Evolutionary conservation across 2,888 invertebrate genomes (phyloP), one percentile per base, ranked within the genome.

Genomic region (Orthosia gracilis): DNA sequence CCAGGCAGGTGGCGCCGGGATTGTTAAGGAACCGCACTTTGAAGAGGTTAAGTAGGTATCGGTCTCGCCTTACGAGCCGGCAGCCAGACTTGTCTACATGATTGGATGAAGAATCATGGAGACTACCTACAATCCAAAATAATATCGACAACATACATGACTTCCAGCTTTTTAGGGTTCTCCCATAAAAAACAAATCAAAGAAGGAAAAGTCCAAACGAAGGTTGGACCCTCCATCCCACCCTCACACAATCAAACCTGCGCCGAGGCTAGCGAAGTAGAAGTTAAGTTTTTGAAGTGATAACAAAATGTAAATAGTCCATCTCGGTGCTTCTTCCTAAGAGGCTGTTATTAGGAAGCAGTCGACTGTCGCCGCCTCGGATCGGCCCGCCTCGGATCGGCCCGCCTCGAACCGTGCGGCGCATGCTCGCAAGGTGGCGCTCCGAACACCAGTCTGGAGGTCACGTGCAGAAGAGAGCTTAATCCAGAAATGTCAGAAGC

Each of bases 221-320:
- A 15, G 15, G 7, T 18, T 7, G 4, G n/a, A 15, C 18, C 76
- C 54, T 7, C 63, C 54, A 40, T 2, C 54, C 64, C 64, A 3
- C 54, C 59, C 54, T 59, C 54, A 47, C 75, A 79, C 66, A 76
- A 23, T 81, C 71, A 80, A 76, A 81, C 45, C 81, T 63, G 26
- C 54, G 57, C 40, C 31, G 47, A 18, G 15, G 9, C n/a, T 31
- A 23, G 57, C 52, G 12, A 58, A 71, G 9, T 40, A 40, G 18
- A 72, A 62, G 50, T 54, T 13, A 47, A 40, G n/a, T 49, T 59
- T 49, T 15, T 40, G 7, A 54, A 49, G 23, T 26, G 3, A 40
- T 50, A 49, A 67, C 21, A n/a, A 70, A 62, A 55, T 52, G 31
- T 49, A 15, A 58, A 18, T 52, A 71, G 45, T 52, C 54, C 21